These are phyloP conservation scores for Mormyrops attenuatus DNA, from an alignment of 2,797 vertebrate genomes.

Conservation along the genomic window DNA sequence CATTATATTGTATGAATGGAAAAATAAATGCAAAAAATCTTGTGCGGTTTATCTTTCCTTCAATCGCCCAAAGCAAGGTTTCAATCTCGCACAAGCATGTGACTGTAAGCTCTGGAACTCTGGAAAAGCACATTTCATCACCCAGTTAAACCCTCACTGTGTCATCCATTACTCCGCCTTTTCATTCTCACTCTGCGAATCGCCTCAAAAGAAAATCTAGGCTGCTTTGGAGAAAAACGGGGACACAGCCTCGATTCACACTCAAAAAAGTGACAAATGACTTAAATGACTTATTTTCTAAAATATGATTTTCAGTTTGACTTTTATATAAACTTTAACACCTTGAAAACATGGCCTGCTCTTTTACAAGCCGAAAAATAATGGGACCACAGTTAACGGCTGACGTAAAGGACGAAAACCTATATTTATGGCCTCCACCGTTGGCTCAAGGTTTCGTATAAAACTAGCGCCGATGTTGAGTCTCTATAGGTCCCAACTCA, in stretches of 20 bases:
- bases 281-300: slow-evolving; percentile 56
- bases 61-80: not conserved
- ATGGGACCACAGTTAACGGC: slow-evolving; percentile 64
- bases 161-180: not conserved
- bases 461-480: slow-evolving; percentile 59
- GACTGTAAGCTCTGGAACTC: not conserved
- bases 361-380: slow-evolving; percentile 63
- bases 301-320: slow-evolving; percentile 64
- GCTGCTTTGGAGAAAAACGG: slow-evolving; percentile 32
- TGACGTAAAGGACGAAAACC: slow-evolving; percentile 58
- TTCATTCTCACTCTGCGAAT: not conserved
- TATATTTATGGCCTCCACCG: slow-evolving; percentile 51
- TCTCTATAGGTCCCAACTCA: slow-evolving; percentile 56
- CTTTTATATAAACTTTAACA: slow-evolving; percentile 78
- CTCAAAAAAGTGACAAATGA: slow-evolving; percentile 75
- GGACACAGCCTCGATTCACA: slow-evolving; percentile 55
- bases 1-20: not conserved
- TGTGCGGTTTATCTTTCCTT: not conserved
- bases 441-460: slow-evolving; percentile 65
- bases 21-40: not conserved
- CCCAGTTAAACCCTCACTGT: not conserved
- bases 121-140: not conserved
- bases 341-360: slow-evolving; percentile 64
- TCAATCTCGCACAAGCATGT: not conserved
- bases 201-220: not conserved